A percentile compares a stretch with the other conserved stretches of the same genome.
These are phyloP conservation scores for Tetropium fuscum DNA, from an alignment of 2,888 invertebrate species.

Conservation along the genomic window DNA sequence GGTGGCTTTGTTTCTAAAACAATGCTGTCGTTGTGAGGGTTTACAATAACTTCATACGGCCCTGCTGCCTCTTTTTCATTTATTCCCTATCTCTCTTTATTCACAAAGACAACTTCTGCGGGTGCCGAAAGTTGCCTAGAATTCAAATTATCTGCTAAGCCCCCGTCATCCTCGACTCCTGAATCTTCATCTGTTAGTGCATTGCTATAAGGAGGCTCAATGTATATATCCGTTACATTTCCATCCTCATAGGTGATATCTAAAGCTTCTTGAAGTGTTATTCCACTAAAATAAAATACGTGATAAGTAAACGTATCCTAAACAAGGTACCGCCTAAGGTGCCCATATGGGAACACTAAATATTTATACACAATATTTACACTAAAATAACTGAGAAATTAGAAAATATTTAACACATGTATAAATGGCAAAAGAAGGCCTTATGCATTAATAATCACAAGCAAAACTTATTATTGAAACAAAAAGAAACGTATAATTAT, in stretches of 20 bases:
- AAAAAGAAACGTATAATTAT: background rate
- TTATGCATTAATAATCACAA: too few species aligned
- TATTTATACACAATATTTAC: too few species aligned
- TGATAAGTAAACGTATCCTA: background rate
- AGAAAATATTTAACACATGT: too few species aligned
- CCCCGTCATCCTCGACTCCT: conserved; percentile 16
- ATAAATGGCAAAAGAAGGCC: too few species aligned
- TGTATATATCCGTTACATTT: conserved; percentile 13
- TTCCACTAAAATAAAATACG: conserved; percentile 10
- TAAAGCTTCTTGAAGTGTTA: conserved; percentile 15
- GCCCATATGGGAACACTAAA: background rate
- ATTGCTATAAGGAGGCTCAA: conserved; percentile 10
- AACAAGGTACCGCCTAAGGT: background rate
- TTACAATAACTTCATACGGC: too few species aligned
- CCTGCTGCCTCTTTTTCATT: too few species aligned
- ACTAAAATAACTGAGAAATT: too few species aligned
- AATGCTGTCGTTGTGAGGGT: too few species aligned
- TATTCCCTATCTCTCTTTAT: background rate
- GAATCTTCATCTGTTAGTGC: conserved; percentile 11
- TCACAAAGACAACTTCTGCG: conserved; percentile 11
- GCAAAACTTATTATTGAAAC: too few species aligned
- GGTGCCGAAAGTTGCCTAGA: conserved; percentile 1
- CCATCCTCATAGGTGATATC: conserved; percentile 15
- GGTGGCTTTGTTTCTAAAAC: too few species aligned
- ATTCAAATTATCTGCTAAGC: conserved; percentile 14